A percentile compares a stretch with the other conserved stretches of the same genome.
These are phyloP conservation scores for Zosterops borbonicus DNA, from an alignment of 2,113 vertebrate species.

Conservation along the genomic window DNA sequence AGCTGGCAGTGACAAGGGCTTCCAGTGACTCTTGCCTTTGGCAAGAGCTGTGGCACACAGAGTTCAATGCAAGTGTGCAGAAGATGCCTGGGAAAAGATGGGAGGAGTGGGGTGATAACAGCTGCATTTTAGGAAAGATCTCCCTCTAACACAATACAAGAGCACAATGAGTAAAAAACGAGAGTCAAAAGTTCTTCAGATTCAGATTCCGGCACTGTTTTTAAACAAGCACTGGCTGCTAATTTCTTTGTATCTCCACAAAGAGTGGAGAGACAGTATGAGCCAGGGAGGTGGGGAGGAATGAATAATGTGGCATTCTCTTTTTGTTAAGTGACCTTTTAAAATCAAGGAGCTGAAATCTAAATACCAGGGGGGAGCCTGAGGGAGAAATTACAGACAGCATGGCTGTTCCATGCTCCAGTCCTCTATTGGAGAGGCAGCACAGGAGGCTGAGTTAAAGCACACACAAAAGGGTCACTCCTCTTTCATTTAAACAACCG, in stretches of 20 bases:
- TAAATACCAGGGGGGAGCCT: constrained; percentile 22
- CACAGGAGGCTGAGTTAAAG: constrained; percentile 6
- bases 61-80: not conserved
- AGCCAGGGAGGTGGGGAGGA: not conserved
- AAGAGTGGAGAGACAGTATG: not conserved
- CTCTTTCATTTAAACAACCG: constrained; percentile 20
- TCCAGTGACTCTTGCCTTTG: not conserved
- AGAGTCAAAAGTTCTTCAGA: not conserved
- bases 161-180: not conserved
- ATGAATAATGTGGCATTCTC: constrained; percentile 15
- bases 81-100: not conserved
- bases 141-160: not conserved
- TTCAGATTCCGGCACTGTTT: not conserved
- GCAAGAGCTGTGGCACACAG: not conserved
- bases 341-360: constrained; percentile 32
- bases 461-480: not conserved
- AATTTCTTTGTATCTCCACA: not conserved
- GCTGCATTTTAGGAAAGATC: not conserved
- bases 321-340: constrained; percentile 39
- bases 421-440: not conserved
- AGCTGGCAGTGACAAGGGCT: not conserved
- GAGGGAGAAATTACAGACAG: not conserved
- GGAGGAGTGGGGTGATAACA: not conserved
- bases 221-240: not conserved
- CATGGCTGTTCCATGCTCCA: not conserved